Evolutionary conservation across 2,888 invertebrate species (phyloP), one percentile per base, ranked within the genome.

Genomic region (Volucella inanis): DNA sequence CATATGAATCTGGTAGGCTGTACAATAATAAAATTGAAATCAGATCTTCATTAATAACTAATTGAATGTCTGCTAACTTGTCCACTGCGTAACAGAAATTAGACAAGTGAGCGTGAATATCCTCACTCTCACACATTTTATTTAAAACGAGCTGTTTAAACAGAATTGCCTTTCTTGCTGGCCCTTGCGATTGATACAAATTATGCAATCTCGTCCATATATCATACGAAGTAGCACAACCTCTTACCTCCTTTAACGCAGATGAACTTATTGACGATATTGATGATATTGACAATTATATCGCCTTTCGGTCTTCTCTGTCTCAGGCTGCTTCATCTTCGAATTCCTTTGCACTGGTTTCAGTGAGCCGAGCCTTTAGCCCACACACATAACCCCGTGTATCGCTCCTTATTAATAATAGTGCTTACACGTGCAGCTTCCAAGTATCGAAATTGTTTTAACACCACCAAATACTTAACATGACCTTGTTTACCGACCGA

Each of bases 21-120:
- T 18, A 18, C 43, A 84, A 49, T n/a, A 84, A 59, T 55, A 71
- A 52, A 31, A 83, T 83, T 8, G 77, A 47, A 10, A 78, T 22
- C 14, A 77, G 39, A 41, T 85, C 85, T 18, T 18, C n/a, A n/a
- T 8, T 62, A 62, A 61, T 80, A 75, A 22, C 54, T 41, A 52
- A 15, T 11, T 65, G 41, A 50, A 65, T 65, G n/a, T 65, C 65
- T 52, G 50, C 65, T 65, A 52, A 52, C 15, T 67, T 67, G 22
- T 67, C 67, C 22, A 67, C 54, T 43, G 67, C 67, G 1, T 41
- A 67, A 38, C 43, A 67, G 31, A 67, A 67, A 1, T 67, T n/a
- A n/a, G n/a, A n/a, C n/a, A 67, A 4, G 41, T 67, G 67, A 31
- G 4, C 11, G n/a, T 41, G 54, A n/a, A 67, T 67, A 52, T 67